phyloP scores from a whole-genome alignment of 1,140 invertebrate genomes.

The Dysdera silvatica region DNA sequence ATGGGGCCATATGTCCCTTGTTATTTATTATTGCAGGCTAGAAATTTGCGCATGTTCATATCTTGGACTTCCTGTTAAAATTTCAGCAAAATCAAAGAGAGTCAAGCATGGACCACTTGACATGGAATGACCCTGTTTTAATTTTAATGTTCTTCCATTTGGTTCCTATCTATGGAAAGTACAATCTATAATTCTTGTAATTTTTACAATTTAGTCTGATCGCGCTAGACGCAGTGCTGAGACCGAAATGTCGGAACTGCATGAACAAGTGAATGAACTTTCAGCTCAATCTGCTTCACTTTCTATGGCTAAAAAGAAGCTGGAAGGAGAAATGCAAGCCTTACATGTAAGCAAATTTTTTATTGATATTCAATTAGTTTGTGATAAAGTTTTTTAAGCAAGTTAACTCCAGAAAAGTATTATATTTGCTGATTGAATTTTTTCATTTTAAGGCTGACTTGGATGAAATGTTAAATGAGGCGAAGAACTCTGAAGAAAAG shows the following conservation, averaged over 20 bases:
- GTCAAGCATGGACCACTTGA: too few species aligned
- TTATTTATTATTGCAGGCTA: too few species aligned
- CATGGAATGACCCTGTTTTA: background rate
- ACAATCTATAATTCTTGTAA: background rate
- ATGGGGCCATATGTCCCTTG: too few species aligned
- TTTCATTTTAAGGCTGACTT: slow-evolving; percentile 61
- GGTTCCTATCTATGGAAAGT: background rate
- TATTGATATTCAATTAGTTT: background rate
- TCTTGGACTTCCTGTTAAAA: background rate
- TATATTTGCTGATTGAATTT: background rate
- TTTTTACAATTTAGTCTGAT: slow-evolving; percentile 54
- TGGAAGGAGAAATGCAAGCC: slow-evolving; percentile 93
- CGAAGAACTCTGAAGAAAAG: slow-evolving; percentile 93
- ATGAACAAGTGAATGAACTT: slow-evolving; percentile 94
- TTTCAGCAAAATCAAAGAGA: too few species aligned
- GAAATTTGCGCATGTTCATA: too few species aligned
- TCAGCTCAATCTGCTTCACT: slow-evolving; percentile 84
- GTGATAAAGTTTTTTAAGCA: background rate
- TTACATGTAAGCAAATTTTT: slow-evolving; percentile 54
- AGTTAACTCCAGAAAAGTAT: background rate
- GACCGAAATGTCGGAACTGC: slow-evolving; percentile 88
- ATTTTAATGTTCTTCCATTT: background rate
- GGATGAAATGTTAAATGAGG: slow-evolving; percentile 90
- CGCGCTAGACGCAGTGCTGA: slow-evolving; percentile 92
- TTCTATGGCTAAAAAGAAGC: slow-evolving; percentile 92